Evolutionary conservation across 2,888 invertebrate species (phyloP).

Genomic region (Zygogramma bicolorata): DNA sequence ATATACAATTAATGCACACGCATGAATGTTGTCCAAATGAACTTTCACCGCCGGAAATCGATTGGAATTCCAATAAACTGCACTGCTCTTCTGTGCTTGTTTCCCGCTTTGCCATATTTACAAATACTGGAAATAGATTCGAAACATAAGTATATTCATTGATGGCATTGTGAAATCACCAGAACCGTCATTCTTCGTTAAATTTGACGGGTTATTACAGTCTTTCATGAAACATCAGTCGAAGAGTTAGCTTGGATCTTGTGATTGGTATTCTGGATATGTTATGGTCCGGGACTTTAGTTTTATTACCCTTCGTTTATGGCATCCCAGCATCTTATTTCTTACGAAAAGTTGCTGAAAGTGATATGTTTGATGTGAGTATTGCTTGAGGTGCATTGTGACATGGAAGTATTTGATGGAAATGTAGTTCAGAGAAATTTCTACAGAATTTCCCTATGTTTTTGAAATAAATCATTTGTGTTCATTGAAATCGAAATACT

Average conservation of each 20-base stretch:
- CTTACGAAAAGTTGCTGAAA: slow-evolving; percentile 45
- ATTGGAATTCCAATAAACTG: slow-evolving; percentile 1
- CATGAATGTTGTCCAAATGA: slow-evolving; percentile 31
- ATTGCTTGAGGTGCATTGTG: neutral
- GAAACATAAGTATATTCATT: slow-evolving; percentile 15
- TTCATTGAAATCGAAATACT: neutral
- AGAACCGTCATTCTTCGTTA: slow-evolving; percentile 27
- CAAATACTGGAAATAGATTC: slow-evolving; percentile 49
- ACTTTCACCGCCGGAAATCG: slow-evolving; percentile 1
- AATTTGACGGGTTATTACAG: slow-evolving; percentile 13
- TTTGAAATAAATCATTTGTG: no score
- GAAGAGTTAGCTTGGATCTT: neutral
- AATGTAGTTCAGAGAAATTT: no score
- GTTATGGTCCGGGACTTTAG: neutral
- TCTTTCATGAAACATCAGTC: neutral
- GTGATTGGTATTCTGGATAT: neutral
- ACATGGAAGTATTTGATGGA: neutral
- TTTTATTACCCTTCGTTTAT: slow-evolving; percentile 26
- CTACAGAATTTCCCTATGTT: no score
- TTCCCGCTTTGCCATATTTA: slow-evolving; percentile 38
- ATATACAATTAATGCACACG: slow-evolving; percentile 43
- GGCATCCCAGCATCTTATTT: slow-evolving; percentile 42
- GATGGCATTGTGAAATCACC: slow-evolving; percentile 28
- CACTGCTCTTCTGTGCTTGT: slow-evolving; percentile 30
- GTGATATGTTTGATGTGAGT: slow-evolving; percentile 47